Conservation (phyloP, 2,888 invertebrate species). For the Mesorhabditis sp. region DNA sequence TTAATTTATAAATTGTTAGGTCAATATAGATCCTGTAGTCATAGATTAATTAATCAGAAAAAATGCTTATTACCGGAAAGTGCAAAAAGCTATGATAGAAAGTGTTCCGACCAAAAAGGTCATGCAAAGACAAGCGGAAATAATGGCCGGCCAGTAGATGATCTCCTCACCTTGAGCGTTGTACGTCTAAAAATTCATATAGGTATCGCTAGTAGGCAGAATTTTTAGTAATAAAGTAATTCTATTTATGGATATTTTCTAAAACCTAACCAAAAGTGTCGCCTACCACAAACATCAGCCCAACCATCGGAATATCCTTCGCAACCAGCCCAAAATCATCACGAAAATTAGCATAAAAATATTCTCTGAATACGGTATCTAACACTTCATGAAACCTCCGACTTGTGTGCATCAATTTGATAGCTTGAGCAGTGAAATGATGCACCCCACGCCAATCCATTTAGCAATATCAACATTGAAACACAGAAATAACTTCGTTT, state of each 20-base stretch:
- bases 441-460: neutral
- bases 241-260: too few relatives aligned
- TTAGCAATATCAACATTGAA: too few relatives aligned
- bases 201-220: too few relatives aligned
- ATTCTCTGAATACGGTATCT: neutral
- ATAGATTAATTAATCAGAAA: too few relatives aligned
- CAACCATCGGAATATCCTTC: neutral
- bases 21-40: too few relatives aligned
- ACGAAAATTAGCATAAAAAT: neutral
- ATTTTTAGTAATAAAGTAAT: too few relatives aligned
- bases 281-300: neutral
- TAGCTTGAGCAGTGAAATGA: neutral
- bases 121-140: neutral
- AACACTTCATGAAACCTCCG: neutral
- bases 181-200: neutral
- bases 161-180: neutral
- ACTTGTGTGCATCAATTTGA: neutral
- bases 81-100: neutral
- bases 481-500: too few relatives aligned
- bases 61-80: neutral
- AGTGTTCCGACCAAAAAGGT: neutral
- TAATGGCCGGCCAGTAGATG: neutral
- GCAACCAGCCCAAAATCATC: neutral
- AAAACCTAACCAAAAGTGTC: too few relatives aligned
- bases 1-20: too few relatives aligned